Conservation (phyloP, 2,113 vertebrate genomes). For the Picathartes gymnocephalus region DNA sequence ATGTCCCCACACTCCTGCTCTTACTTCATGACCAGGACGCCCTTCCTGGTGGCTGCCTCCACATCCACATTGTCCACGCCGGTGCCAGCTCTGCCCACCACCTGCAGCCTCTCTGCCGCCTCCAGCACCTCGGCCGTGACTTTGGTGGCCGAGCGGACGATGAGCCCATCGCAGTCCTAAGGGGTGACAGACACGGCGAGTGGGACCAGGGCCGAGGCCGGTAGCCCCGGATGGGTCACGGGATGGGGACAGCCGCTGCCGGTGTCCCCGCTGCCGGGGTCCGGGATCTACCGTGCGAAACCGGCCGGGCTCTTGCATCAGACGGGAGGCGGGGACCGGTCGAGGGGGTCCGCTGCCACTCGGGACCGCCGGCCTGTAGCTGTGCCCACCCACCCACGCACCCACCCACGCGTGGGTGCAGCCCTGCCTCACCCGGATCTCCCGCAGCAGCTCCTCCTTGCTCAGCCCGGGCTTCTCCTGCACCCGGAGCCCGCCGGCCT, state of each 20-base stretch:
- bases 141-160: constrained; percentile 94
- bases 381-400: background rate
- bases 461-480: constrained; percentile 85
- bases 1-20: background rate
- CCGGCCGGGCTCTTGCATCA: constrained; percentile 83
- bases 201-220: background rate
- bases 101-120: constrained; percentile 81
- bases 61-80: constrained; percentile 97
- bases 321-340: constrained; percentile 60
- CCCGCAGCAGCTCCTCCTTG: constrained; percentile 82
- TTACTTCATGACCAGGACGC: constrained; percentile 98
- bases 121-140: constrained; percentile 88
- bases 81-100: constrained; percentile 93
- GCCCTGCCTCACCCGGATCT: constrained; percentile 80
- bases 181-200: background rate
- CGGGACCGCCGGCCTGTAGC: background rate
- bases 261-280: background rate
- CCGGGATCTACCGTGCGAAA: constrained; percentile 20
- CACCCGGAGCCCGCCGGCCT: constrained; percentile 85
- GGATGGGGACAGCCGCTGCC: background rate
- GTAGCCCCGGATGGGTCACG: background rate
- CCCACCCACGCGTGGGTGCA: background rate
- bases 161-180: constrained; percentile 91
- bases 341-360: background rate
- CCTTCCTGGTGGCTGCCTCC: constrained; percentile 89